A percentile compares a stretch with the other conserved stretches of the same genome.
These are phyloP conservation scores for Parasteatoda lunata DNA, from an alignment of 2,888 invertebrate species.

Conservation along the genomic window DNA sequence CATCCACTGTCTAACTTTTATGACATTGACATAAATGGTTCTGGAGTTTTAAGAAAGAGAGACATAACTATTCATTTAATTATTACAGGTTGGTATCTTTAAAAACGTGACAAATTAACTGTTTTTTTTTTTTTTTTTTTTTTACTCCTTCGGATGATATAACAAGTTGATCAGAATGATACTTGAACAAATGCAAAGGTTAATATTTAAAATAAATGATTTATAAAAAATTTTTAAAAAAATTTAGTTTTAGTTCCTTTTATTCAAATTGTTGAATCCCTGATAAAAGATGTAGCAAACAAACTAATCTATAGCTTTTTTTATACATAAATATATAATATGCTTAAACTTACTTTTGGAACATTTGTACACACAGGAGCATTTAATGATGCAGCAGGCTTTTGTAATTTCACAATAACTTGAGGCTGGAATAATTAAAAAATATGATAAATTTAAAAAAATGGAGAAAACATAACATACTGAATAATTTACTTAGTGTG, in stretches of 20 bases:
- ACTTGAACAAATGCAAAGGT: too few species aligned
- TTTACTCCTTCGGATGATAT: neutral
- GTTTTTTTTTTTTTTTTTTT: neutral
- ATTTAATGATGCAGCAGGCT: constrained; percentile 65
- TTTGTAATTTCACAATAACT: constrained; percentile 70
- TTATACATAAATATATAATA: constrained; percentile 31
- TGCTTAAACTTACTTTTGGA: neutral
- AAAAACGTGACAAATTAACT: too few species aligned
- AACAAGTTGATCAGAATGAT: too few species aligned
- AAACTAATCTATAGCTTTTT: constrained; percentile 46
- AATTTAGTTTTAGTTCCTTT: too few species aligned
- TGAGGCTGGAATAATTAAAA: constrained; percentile 44
- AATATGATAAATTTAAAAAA: neutral
- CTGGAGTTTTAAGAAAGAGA: neutral
- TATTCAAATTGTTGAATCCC: neutral
- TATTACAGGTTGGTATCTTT: too few species aligned
- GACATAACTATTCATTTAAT: neutral
- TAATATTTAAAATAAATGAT: too few species aligned
- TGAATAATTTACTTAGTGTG: too few species aligned
- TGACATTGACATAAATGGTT: too few species aligned
- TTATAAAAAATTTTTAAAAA: too few species aligned
- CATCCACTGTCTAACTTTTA: too few species aligned
- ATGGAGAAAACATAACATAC: too few species aligned
- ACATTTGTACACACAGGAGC: constrained; percentile 31
- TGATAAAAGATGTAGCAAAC: neutral